phyloP scores from a whole-genome alignment of 2,797 vertebrate species.

The Podargus strigoides region DNA sequence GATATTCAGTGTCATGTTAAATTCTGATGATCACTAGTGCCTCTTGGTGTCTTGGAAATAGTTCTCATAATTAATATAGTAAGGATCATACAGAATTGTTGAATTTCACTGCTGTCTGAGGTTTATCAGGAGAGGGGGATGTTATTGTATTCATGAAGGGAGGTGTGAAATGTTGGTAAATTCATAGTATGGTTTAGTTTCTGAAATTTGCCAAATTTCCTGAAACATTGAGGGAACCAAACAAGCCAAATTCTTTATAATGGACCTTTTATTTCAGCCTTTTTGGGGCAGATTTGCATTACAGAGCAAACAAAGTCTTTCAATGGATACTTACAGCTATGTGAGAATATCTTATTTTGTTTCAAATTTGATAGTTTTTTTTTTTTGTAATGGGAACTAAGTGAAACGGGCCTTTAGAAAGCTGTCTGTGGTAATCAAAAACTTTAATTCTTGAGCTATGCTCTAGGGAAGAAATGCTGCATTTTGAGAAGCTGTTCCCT shows the following conservation, averaged over 20 bases:
- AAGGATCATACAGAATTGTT: background rate
- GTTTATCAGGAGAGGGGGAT: background rate
- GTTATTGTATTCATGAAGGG: background rate
- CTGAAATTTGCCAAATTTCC: background rate
- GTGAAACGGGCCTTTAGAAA: background rate
- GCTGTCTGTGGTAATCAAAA: background rate
- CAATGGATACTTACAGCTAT: background rate
- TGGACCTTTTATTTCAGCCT: background rate
- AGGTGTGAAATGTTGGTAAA: background rate
- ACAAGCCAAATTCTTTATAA: background rate
- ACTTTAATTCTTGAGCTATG: background rate
- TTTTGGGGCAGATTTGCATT: background rate
- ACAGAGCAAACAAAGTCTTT: background rate
- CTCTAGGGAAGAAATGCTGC: background rate
- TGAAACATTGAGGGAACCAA: background rate
- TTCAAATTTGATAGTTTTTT: background rate
- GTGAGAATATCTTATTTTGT: background rate
- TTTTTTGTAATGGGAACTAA: background rate
- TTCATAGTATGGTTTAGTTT: background rate
- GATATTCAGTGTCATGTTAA: background rate
- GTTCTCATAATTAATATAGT: background rate
- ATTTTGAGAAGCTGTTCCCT: background rate
- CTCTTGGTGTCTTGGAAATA: slow-evolving; percentile 1
- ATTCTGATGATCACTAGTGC: slow-evolving; percentile 1
- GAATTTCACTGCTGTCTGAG: background rate